Conservation (phyloP, 2,888 invertebrate genomes). For the Meteorus cinctellus region DNA sequence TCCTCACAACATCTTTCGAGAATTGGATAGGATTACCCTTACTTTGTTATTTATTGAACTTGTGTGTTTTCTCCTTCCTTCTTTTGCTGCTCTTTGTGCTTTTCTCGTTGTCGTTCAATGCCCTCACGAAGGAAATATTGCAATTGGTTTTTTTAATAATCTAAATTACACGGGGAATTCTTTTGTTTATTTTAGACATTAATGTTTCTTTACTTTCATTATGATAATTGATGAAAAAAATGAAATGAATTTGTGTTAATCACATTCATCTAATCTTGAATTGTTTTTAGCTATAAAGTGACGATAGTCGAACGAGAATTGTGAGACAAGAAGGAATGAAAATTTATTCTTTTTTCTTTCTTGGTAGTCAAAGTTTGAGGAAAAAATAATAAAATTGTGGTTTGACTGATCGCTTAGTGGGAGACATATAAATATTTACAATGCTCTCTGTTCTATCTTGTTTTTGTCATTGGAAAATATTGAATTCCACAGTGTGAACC, state of each 20-base stretch:
- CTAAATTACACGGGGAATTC: neutral
- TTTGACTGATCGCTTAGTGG: neutral
- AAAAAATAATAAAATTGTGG: neutral
- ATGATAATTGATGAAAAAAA: no score
- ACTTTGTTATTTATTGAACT: constrained; percentile 15
- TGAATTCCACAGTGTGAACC: neutral
- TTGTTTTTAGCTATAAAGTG: no score
- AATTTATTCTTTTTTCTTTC: neutral
- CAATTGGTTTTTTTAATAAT: neutral
- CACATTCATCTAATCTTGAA: neutral
- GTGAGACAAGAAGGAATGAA: neutral
- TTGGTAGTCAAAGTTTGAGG: neutral
- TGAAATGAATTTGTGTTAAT: neutral
- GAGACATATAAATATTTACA: neutral
- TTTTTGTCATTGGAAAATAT: constrained; percentile 1
- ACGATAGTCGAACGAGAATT: neutral
- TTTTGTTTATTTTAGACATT: neutral
- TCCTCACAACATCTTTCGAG: neutral
- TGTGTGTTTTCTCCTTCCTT: constrained; percentile 1
- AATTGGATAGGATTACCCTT: constrained; percentile 8
- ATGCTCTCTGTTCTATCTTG: neutral
- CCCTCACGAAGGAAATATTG: neutral
- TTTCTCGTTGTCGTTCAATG: neutral
- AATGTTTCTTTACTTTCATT: neutral
- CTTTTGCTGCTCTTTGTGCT: neutral